Evolutionary conservation across 2,113 vertebrate genomes (phyloP).

Genomic region (Plestiodon gilberti): DNA sequence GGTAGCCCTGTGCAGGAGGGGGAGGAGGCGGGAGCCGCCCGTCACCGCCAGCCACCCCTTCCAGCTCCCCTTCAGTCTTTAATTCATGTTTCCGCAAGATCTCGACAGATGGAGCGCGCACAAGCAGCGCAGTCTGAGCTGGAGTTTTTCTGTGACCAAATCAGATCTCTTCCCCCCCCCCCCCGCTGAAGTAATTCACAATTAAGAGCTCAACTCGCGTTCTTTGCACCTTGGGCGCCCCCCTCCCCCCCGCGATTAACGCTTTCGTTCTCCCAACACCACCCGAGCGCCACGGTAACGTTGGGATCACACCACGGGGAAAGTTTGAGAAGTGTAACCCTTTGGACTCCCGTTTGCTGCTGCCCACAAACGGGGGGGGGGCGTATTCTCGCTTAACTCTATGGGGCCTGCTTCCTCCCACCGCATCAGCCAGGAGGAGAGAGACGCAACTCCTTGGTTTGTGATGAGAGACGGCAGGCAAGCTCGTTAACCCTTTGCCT

Average conservation of each 20-base stretch:
- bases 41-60: background rate
- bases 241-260: conserved; percentile 45
- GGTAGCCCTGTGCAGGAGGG: conserved; percentile 10
- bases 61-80: background rate
- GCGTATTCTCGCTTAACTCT: too few species aligned
- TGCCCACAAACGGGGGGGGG: background rate
- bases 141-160: conserved; percentile 54
- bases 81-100: conserved; percentile 11
- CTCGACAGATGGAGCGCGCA: conserved; percentile 52
- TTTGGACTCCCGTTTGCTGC: background rate
- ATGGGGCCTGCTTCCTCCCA: too few species aligned
- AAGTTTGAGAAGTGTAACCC: background rate
- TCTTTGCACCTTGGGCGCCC: too few species aligned
- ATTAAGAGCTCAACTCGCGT: conserved; percentile 13
- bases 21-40: background rate
- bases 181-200: conserved; percentile 46
- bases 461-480: background rate
- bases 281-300: background rate
- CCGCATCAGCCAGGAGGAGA: too few species aligned
- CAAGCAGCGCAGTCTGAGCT: conserved; percentile 39
- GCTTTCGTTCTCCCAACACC: background rate
- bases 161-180: background rate
- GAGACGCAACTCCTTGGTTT: too few species aligned
- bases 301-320: background rate
- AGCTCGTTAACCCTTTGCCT: background rate